A percentile compares a stretch with the other conserved stretches of the same genome.
Evolutionary conservation across 2,888 invertebrate species (phyloP).

Genomic region (Melipona bicolor): DNA sequence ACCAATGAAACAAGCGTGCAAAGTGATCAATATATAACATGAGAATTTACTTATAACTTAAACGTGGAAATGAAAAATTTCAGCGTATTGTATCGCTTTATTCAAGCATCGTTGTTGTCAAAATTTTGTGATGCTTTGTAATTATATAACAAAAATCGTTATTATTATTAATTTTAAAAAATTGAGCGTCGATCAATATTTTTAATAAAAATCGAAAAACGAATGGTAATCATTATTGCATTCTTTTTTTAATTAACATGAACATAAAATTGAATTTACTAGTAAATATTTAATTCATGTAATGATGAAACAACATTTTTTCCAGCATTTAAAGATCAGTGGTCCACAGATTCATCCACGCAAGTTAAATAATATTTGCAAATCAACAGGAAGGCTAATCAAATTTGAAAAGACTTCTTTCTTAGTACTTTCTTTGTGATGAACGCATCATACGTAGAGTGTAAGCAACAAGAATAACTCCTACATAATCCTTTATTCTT

Average conservation of each 20-base stretch:
- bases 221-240: background rate
- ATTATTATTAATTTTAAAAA: too few relatives aligned
- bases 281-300: conserved; percentile 5
- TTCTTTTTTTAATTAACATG: background rate
- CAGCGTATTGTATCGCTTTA: background rate
- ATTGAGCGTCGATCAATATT: background rate
- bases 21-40: conserved; percentile 54
- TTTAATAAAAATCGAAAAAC: background rate
- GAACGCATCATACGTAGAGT: background rate
- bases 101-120: background rate
- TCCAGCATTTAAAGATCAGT: conserved; percentile 47
- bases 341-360: conserved; percentile 40
- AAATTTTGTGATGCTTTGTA: background rate
- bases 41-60: conserved; percentile 34
- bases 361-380: conserved; percentile 26
- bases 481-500: too few relatives aligned
- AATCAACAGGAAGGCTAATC: conserved; percentile 13
- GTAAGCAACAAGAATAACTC: background rate
- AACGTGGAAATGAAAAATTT: background rate
- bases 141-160: background rate
- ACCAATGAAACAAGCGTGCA: conserved; percentile 65
- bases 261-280: background rate
- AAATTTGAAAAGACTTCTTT: background rate
- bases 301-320: conserved; percentile 36
- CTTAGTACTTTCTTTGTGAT: background rate